A percentile compares a stretch with the other conserved stretches of the same genome.
phyloP scores from a whole-genome alignment of 2,888 invertebrate genomes.

The Psococerastis gibbosa region DNA sequence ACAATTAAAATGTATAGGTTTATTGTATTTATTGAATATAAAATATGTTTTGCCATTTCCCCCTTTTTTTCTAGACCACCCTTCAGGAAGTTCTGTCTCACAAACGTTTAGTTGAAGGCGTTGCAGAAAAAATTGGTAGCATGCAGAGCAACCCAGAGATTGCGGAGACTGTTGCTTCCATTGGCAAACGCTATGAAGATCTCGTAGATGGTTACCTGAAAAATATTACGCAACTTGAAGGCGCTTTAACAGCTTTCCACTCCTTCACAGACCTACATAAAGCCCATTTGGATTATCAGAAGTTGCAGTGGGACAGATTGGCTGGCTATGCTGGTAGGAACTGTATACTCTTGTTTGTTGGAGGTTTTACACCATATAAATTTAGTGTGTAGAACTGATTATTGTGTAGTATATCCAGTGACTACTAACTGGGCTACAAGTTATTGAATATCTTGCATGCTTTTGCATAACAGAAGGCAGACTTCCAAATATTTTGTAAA shows the following conservation, averaged over 20 bases:
- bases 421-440: too few relatives aligned
- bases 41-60: too few relatives aligned
- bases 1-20: too few relatives aligned
- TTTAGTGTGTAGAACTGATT: too few relatives aligned
- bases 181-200: conserved; percentile 56
- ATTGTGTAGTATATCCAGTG: too few relatives aligned
- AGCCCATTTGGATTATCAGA: conserved; percentile 74
- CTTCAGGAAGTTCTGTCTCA: conserved; percentile 81
- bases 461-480: too few relatives aligned
- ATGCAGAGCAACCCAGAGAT: conserved; percentile 39
- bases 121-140: conserved; percentile 70
- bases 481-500: too few relatives aligned
- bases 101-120: conserved; percentile 74
- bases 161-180: conserved; percentile 45
- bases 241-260: conserved; percentile 59
- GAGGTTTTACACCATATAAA: conserved; percentile 7
- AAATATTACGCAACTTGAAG: conserved; percentile 53
- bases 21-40: too few relatives aligned
- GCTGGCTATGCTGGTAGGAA: conserved; percentile 41
- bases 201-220: conserved; percentile 44
- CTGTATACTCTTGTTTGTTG: background rate
- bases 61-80: too few relatives aligned
- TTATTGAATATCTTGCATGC: conserved; percentile 10
- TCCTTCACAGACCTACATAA: conserved; percentile 74
- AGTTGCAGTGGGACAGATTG: conserved; percentile 74